These are phyloP conservation scores for Drosophila robusta DNA, from an alignment of 2,888 invertebrate species.

Conservation along the genomic window DNA sequence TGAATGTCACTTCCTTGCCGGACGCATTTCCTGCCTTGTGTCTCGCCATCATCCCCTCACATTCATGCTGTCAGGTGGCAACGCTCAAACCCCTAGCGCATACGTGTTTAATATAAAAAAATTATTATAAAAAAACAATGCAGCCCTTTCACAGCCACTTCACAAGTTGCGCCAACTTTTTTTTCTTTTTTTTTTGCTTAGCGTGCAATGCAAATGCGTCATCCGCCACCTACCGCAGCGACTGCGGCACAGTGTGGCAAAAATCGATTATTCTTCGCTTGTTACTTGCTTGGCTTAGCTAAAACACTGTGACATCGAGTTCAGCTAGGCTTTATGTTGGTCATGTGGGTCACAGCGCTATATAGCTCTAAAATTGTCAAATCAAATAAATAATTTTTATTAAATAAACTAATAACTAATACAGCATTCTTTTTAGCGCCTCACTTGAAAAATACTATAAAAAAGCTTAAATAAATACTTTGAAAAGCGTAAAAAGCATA, in stretches of 20 bases:
- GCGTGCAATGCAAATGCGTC: slow-evolving; percentile 43
- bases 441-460: too few species aligned
- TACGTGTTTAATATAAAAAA: slow-evolving; percentile 8
- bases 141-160: slow-evolving; percentile 27
- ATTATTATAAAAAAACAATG: slow-evolving; percentile 13
- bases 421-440: too few species aligned
- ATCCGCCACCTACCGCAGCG: slow-evolving; percentile 18
- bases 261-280: slow-evolving; percentile 38
- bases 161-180: slow-evolving; percentile 27
- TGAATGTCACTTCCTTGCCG: slow-evolving; percentile 67
- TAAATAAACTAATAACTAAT: too few species aligned
- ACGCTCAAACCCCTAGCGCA: slow-evolving; percentile 25
- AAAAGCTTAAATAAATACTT: too few species aligned
- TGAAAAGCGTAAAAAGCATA: too few species aligned
- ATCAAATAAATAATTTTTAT: too few species aligned
- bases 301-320: background rate
- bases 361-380: too few species aligned
- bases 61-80: slow-evolving; percentile 62
- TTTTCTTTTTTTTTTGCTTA: slow-evolving; percentile 16
- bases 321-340: background rate
- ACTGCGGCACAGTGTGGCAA: slow-evolving; percentile 46
- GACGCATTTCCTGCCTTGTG: slow-evolving; percentile 63
- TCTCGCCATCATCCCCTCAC: slow-evolving; percentile 41
- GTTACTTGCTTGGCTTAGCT: background rate
- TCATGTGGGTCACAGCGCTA: slow-evolving; percentile 1